Percentiles rank a stretch among this genome's conserved stretches.
phyloP scores from a whole-genome alignment of 2,888 invertebrate genomes.

The Conistra vaccinii region DNA sequence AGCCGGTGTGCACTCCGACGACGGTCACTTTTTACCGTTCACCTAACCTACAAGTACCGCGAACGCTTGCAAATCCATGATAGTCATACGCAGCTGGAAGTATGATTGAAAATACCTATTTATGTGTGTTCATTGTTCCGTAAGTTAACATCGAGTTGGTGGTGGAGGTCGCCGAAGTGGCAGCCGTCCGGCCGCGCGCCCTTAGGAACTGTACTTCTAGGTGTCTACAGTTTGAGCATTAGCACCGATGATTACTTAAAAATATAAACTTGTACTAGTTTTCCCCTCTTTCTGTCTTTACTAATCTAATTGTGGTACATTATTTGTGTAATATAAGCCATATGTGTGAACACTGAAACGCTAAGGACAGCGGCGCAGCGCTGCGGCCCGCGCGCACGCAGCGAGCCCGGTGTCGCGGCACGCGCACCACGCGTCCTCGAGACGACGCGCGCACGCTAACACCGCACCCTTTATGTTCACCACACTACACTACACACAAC shows the following conservation, averaged over 20 bases:
- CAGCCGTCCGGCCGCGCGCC: conserved; percentile 50
- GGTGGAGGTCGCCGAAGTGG: conserved; percentile 44
- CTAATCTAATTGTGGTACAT: conserved; percentile 47
- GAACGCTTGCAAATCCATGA: background rate
- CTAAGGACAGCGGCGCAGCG: conserved; percentile 46
- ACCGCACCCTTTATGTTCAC: conserved; percentile 42
- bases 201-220: conserved; percentile 30
- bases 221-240: conserved; percentile 47
- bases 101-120: background rate
- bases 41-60: background rate
- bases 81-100: conserved; percentile 40
- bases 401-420: conserved; percentile 20
- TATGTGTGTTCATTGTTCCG: background rate
- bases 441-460: conserved; percentile 51
- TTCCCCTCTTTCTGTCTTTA: conserved; percentile 44
- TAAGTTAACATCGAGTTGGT: background rate
- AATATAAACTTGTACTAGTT: conserved; percentile 54
- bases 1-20: background rate
- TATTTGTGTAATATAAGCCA: conserved; percentile 42
- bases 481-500: conserved; percentile 18
- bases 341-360: conserved; percentile 35
- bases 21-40: background rate
- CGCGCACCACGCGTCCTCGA: conserved; percentile 28
- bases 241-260: conserved; percentile 52
- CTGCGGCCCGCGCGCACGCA: conserved; percentile 17